Evolutionary conservation across 2,113 vertebrate species (phyloP).

Genomic region (Protomyctophum bolini): DNA sequence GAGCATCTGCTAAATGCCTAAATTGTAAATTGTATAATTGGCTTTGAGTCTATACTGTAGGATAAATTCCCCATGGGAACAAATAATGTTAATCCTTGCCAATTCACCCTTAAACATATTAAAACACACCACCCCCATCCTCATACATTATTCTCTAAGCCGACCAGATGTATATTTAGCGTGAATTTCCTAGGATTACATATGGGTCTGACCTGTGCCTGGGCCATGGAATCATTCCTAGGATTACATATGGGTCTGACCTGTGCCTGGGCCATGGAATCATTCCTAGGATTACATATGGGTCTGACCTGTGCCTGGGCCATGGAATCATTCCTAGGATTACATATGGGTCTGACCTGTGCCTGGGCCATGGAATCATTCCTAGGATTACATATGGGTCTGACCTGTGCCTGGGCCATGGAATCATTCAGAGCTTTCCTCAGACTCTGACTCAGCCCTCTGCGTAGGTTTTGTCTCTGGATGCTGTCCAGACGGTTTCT

Average conservation of each 20-base stretch:
- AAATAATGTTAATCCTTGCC: too few relatives aligned
- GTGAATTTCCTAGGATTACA: too few relatives aligned
- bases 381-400: neutral
- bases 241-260: too few relatives aligned
- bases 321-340: constrained; percentile 73
- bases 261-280: constrained; percentile 79
- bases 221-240: constrained; percentile 80
- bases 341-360: constrained; percentile 29
- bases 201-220: constrained; percentile 58
- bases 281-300: constrained; percentile 59
- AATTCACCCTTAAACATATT: too few relatives aligned
- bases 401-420: constrained; percentile 84
- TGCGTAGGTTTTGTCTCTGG: constrained; percentile 86
- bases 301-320: constrained; percentile 72
- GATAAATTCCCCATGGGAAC: too few relatives aligned
- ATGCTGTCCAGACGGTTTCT: constrained; percentile 82
- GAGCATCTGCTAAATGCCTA: too few relatives aligned
- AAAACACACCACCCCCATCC: too few relatives aligned
- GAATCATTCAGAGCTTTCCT: constrained; percentile 88
- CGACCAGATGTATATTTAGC: too few relatives aligned
- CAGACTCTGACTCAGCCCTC: constrained; percentile 87
- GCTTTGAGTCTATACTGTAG: too few relatives aligned
- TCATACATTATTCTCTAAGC: too few relatives aligned
- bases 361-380: constrained; percentile 82
- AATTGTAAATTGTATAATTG: too few relatives aligned